Evolutionary conservation across 2,888 invertebrate genomes (phyloP).

Genomic region (Torymus tubicola): DNA sequence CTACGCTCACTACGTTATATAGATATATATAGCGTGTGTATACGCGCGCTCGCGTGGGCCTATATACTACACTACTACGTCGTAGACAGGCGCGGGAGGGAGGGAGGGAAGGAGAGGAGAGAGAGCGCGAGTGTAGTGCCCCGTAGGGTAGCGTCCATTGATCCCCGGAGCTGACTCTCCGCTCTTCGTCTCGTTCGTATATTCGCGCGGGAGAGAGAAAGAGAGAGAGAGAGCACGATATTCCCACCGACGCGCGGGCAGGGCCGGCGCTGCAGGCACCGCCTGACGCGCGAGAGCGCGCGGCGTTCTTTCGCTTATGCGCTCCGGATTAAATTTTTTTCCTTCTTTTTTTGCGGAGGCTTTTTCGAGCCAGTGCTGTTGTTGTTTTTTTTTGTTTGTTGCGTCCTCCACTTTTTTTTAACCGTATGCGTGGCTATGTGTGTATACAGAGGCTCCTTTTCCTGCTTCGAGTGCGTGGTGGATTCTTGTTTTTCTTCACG

Average conservation of each 20-base stretch:
- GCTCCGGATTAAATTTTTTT: conserved; percentile 25
- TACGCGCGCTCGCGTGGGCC: background rate
- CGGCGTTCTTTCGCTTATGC: background rate
- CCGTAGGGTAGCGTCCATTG: conserved; percentile 73
- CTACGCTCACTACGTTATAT: too few relatives aligned
- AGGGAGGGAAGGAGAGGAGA: too few relatives aligned
- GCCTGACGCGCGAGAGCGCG: too few relatives aligned
- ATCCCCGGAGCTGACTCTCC: conserved; percentile 63
- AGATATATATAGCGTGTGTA: too few relatives aligned
- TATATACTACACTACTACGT: conserved; percentile 67
- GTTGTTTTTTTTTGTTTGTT: background rate
- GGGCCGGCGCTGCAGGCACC: background rate
- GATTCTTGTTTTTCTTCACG: too few relatives aligned
- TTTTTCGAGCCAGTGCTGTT: background rate
- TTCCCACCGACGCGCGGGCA: conserved; percentile 48
- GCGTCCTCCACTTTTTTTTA: too few relatives aligned
- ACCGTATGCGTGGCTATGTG: too few relatives aligned
- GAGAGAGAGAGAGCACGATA: background rate
- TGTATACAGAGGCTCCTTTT: too few relatives aligned
- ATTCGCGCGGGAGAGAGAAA: conserved; percentile 34
- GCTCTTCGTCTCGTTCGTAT: conserved; percentile 45
- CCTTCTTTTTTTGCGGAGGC: background rate
- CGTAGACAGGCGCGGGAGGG: background rate
- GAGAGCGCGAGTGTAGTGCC: conserved; percentile 63
- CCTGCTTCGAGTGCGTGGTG: too few relatives aligned